Conservation (phyloP, 2,888 invertebrate genomes). For the Synergus umbraculus region DNA sequence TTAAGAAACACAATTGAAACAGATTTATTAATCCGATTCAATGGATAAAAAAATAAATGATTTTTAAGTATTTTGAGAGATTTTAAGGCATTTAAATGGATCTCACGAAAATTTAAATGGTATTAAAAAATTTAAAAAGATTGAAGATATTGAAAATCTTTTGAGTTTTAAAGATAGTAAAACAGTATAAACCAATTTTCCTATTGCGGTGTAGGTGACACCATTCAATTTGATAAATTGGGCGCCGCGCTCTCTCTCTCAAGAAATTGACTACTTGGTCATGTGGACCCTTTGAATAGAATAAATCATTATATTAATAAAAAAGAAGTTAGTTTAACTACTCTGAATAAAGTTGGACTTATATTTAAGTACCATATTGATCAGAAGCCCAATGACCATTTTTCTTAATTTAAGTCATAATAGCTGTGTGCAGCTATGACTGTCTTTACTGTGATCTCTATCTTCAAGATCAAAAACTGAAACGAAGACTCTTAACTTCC, state of each 20-base stretch:
- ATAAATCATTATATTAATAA: conserved; percentile 37
- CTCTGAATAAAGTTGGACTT: conserved; percentile 23
- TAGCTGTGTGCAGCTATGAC: background rate
- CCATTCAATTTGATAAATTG: conserved; percentile 1
- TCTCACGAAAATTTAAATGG: too few relatives aligned
- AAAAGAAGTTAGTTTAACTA: conserved; percentile 29
- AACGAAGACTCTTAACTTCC: background rate
- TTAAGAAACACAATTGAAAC: too few relatives aligned
- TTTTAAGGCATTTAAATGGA: too few relatives aligned
- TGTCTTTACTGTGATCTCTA: background rate
- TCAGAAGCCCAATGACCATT: conserved; percentile 20
- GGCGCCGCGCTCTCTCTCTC: conserved; percentile 6
- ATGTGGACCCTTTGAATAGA: conserved; percentile 6
- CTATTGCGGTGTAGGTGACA: background rate
- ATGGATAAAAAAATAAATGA: too few relatives aligned
- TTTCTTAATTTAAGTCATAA: conserved; percentile 9
- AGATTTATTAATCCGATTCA: too few relatives aligned
- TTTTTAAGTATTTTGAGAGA: too few relatives aligned
- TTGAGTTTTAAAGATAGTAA: background rate
- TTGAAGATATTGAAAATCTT: too few relatives aligned
- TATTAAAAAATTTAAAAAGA: too few relatives aligned
- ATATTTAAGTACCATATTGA: conserved; percentile 28
- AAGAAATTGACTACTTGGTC: conserved; percentile 15
- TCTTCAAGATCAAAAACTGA: background rate
- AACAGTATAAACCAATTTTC: background rate